phyloP scores from a whole-genome alignment of 2,113 vertebrate genomes.

The Microcebus lehilahytsara region DNA sequence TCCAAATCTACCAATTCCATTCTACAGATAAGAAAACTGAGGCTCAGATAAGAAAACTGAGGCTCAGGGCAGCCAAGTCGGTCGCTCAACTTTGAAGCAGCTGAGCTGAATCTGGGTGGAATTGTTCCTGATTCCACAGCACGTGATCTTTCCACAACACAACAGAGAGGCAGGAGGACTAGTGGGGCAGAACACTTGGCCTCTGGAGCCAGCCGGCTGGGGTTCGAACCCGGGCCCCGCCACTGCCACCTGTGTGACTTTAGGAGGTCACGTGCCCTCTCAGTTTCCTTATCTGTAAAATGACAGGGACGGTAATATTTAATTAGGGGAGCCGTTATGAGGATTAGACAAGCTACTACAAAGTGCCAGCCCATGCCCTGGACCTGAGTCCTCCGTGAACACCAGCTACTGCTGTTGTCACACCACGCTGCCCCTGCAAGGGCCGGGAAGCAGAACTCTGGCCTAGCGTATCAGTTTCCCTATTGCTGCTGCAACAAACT shows the following conservation, averaged over 20 bases:
- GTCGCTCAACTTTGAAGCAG: neutral
- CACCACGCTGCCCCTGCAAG: neutral
- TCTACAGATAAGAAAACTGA: neutral
- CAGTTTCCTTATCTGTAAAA: neutral
- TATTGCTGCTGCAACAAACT: neutral
- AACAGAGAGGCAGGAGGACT: neutral
- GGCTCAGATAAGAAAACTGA: neutral
- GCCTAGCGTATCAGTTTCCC: neutral
- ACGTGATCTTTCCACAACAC: neutral
- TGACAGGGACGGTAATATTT: neutral
- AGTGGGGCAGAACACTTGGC: no score
- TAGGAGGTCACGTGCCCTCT: neutral
- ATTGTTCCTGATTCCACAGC: neutral
- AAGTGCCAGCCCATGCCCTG: accelerated
- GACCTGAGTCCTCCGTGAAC: accelerated
- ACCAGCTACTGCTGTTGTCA: neutral
- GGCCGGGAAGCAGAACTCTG: accelerated
- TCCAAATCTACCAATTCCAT: neutral
- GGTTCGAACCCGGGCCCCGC: neutral
- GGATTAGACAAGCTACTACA: neutral
- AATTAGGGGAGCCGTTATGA: neutral
- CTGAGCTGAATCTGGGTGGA: neutral
- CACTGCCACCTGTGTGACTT: neutral
- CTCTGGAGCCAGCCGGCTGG: neutral
- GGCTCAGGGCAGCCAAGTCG: no score